Conservation (phyloP, 2,888 invertebrate genomes). For the Sphaerophoria rueppellii region DNA sequence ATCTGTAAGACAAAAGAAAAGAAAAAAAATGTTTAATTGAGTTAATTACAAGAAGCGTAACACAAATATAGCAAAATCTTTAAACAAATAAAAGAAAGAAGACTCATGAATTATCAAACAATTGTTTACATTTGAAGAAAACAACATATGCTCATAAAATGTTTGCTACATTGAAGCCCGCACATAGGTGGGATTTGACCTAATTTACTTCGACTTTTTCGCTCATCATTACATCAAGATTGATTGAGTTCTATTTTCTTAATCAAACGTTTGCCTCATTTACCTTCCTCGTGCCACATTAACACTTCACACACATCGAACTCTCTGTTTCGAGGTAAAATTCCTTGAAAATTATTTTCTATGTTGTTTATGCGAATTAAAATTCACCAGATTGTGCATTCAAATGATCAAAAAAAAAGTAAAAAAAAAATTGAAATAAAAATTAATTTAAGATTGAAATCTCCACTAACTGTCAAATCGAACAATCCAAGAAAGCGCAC, state of each 20-base stretch:
- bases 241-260: background rate
- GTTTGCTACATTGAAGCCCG: too few species aligned
- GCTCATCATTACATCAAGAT: background rate
- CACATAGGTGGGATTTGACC: too few species aligned
- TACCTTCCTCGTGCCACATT: background rate
- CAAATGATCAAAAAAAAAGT: background rate
- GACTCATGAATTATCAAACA: too few species aligned
- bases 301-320: background rate
- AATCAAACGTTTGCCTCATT: background rate
- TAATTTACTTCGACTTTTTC: background rate
- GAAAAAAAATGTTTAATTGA: background rate
- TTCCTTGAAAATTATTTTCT: slow-evolving; percentile 4
- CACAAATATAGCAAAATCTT: too few species aligned
- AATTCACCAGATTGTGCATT: background rate
- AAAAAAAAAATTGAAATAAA: background rate
- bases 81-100: too few species aligned
- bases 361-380: slow-evolving; percentile 24
- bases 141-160: too few species aligned
- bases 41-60: too few species aligned
- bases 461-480: slow-evolving; percentile 21
- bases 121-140: too few species aligned
- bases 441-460: slow-evolving; percentile 31
- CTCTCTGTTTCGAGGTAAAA: background rate
- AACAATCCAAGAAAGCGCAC: background rate
- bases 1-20: slow-evolving; percentile 49